A percentile compares a stretch with the other conserved stretches of the same genome.
Evolutionary conservation across 2,888 invertebrate genomes (phyloP).

Genomic region (Hartigia nigra): DNA sequence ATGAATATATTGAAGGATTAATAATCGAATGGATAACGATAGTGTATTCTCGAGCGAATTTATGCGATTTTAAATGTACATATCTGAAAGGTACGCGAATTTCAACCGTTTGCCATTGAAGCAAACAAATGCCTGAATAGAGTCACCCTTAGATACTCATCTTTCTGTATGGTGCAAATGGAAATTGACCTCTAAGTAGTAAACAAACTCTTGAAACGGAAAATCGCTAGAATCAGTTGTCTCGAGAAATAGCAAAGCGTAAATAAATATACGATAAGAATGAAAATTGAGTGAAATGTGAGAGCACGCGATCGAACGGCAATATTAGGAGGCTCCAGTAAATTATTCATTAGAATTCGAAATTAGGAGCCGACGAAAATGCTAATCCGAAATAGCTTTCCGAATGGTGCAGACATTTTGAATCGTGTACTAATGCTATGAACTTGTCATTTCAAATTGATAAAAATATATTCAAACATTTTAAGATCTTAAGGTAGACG

Average conservation of each 20-base stretch:
- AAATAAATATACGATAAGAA: background rate
- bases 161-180: background rate
- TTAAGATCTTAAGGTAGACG: background rate
- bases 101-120: background rate
- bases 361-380: background rate
- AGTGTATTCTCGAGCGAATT: background rate
- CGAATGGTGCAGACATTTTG: background rate
- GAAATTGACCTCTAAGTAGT: background rate
- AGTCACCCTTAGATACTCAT: background rate
- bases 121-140: background rate
- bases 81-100: background rate
- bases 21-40: background rate
- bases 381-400: background rate
- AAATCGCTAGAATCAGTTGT: background rate
- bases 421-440: background rate
- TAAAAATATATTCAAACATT: background rate
- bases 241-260: background rate
- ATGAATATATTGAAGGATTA: background rate
- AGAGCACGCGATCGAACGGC: background rate
- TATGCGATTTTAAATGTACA: background rate
- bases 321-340: background rate
- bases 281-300: background rate
- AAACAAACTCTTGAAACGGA: background rate
- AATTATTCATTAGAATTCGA: background rate
- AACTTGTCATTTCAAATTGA: slow-evolving; percentile 2